Percentiles rank a stretch among this genome's conserved stretches.
phyloP scores from a whole-genome alignment of 2,888 invertebrate genomes.

The Trissoscelio sp. region DNA sequence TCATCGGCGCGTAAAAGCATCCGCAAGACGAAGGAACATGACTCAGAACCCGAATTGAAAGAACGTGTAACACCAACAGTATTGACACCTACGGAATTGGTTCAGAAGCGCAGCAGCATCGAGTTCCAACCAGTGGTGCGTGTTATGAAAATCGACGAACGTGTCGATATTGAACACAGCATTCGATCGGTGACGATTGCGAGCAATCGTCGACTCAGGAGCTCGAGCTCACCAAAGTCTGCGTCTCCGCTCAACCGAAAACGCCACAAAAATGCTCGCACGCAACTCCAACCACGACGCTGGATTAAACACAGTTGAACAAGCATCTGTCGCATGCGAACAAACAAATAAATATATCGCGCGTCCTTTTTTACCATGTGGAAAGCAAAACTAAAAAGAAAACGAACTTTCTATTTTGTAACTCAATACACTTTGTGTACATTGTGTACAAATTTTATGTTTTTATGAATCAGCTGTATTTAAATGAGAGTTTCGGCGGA shows the following conservation, averaged over 20 bases:
- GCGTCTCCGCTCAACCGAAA: conserved; percentile 76
- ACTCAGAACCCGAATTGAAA: conserved; percentile 71
- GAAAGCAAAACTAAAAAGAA: background rate
- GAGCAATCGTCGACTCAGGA: conserved; percentile 81
- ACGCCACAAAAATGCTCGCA: conserved; percentile 76
- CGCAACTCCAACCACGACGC: conserved; percentile 75
- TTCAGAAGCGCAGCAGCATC: conserved; percentile 81
- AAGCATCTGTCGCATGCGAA: conserved; percentile 46
- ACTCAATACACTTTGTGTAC: conserved; percentile 74
- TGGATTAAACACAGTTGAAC: conserved; percentile 81
- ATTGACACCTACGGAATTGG: conserved; percentile 74
- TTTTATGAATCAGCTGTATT: conserved; percentile 81
- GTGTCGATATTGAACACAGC: conserved; percentile 81
- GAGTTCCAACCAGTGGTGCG: conserved; percentile 88
- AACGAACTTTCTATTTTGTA: conserved; percentile 70
- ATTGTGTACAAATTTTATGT: conserved; percentile 81
- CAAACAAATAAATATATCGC: conserved; percentile 11
- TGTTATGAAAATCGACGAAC: conserved; percentile 87
- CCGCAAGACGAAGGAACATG: conserved; percentile 67
- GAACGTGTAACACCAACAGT: conserved; percentile 76
- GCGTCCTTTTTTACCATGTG: conserved; percentile 42
- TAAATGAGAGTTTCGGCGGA: conserved; percentile 72
- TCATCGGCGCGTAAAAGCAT: conserved; percentile 57
- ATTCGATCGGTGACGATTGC: conserved; percentile 80
- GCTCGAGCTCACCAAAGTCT: conserved; percentile 79